phyloP scores from a whole-genome alignment of 2,888 invertebrate species.

The Platycheirus rosarum region DNA sequence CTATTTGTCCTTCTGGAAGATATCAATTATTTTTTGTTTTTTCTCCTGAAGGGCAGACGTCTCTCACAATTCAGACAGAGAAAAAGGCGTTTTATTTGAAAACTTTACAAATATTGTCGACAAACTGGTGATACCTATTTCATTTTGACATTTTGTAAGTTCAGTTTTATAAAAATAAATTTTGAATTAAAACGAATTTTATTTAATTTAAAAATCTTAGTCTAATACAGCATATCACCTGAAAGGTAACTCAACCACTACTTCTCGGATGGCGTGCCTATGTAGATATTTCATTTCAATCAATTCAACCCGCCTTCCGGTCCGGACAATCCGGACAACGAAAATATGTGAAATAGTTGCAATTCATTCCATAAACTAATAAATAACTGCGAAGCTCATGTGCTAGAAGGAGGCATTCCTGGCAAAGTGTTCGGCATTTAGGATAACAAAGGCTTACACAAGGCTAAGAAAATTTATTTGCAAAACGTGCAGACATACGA shows the following conservation, averaged over 20 bases:
- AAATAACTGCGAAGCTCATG: conserved; percentile 26
- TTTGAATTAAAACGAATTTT: too few relatives aligned
- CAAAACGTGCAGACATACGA: conserved; percentile 27
- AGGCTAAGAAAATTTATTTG: conserved; percentile 44
- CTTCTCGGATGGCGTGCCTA: not conserved
- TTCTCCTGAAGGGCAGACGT: not conserved
- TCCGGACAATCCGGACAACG: conserved; percentile 4
- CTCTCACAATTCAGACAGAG: not conserved
- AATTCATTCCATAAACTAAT: conserved; percentile 33
- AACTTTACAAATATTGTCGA: conserved; percentile 25
- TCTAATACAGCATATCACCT: too few relatives aligned
- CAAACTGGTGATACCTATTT: not conserved
- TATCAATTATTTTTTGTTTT: conserved; percentile 41
- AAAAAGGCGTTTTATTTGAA: conserved; percentile 33
- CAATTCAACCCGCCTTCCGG: not conserved
- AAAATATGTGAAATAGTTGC: conserved; percentile 31
- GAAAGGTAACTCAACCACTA: too few relatives aligned
- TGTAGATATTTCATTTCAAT: not conserved
- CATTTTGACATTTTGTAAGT: conserved; percentile 17
- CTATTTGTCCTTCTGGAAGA: conserved; percentile 23
- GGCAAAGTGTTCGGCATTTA: conserved; percentile 28
- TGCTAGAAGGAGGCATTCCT: not conserved
- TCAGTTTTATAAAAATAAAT: not conserved
- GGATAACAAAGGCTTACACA: conserved; percentile 41
- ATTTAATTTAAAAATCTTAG: too few relatives aligned